These are phyloP conservation scores for Porites lobata DNA, from an alignment of 92 coral and sea anemone genomes.

Conservation along the genomic window DNA sequence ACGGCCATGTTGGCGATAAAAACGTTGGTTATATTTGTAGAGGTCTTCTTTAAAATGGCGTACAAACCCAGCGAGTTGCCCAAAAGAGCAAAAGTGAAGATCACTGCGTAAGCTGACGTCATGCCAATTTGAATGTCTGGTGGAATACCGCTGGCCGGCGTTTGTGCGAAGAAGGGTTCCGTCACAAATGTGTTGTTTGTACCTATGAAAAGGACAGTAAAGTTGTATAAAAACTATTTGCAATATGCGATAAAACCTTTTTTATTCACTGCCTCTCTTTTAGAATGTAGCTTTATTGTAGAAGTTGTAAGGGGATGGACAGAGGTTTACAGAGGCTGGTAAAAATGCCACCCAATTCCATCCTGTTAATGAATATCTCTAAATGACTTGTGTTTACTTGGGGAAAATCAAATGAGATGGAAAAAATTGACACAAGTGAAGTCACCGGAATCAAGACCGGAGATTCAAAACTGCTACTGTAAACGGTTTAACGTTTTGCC, in stretches of 20 bases:
- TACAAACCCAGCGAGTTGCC: conserved; percentile 62
- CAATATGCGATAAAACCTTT: no score
- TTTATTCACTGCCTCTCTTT: no score
- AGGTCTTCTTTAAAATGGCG: conserved; percentile 30
- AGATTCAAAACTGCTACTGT: background rate
- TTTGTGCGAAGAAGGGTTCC: background rate
- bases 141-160: background rate
- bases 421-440: background rate
- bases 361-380: no score
- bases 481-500: background rate
- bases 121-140: conserved; percentile 6
- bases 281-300: no score
- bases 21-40: conserved; percentile 30
- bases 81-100: conserved; percentile 31
- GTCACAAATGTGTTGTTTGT: background rate
- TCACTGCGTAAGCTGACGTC: conserved; percentile 41
- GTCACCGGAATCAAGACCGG: background rate
- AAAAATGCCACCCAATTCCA: no score
- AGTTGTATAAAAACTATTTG: background rate
- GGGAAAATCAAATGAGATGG: no score
- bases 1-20: conserved; percentile 66
- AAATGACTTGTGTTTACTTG: no score
- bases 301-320: no score
- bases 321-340: no score
- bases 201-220: background rate